phyloP scores from a whole-genome alignment of 92 coral and sea anemone species.

The Pocillopora grandis region DNA sequence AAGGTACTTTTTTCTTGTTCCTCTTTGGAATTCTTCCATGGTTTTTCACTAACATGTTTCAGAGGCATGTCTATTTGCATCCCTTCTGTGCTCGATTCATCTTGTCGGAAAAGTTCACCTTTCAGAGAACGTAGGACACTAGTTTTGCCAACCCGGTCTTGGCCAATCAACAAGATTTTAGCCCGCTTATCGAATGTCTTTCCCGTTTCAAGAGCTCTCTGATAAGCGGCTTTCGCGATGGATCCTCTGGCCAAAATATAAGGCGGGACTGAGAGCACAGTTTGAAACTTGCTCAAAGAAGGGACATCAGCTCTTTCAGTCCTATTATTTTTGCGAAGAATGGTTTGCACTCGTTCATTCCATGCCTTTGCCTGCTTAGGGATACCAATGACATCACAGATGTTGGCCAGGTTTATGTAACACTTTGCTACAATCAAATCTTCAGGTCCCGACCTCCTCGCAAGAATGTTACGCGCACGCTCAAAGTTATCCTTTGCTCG shows the following conservation, averaged over 20 bases:
- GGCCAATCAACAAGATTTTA: constrained; percentile 2
- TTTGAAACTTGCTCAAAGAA: neutral
- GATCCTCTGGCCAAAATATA: neutral
- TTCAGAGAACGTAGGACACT: neutral
- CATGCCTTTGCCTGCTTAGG: no score
- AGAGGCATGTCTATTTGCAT: neutral
- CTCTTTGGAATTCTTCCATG: constrained; percentile 6
- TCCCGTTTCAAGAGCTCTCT: constrained; percentile 6
- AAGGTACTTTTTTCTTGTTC: neutral
- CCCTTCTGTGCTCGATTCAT: constrained; percentile 9
- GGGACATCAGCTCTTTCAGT: neutral
- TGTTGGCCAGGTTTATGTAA: no score
- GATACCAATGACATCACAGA: no score
- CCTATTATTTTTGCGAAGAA: neutral
- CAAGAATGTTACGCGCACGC: no score
- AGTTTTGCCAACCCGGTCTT: constrained; percentile 10
- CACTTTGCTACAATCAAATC: no score
- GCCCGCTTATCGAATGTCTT: neutral
- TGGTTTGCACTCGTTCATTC: neutral
- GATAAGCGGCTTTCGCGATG: neutral
- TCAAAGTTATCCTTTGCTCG: no score
- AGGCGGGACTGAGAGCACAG: neutral
- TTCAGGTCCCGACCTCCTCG: no score
- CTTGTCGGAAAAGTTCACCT: neutral
- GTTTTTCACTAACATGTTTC: neutral